phyloP scores from a whole-genome alignment of 2,797 vertebrate genomes.

The Varecia variegata region DNA sequence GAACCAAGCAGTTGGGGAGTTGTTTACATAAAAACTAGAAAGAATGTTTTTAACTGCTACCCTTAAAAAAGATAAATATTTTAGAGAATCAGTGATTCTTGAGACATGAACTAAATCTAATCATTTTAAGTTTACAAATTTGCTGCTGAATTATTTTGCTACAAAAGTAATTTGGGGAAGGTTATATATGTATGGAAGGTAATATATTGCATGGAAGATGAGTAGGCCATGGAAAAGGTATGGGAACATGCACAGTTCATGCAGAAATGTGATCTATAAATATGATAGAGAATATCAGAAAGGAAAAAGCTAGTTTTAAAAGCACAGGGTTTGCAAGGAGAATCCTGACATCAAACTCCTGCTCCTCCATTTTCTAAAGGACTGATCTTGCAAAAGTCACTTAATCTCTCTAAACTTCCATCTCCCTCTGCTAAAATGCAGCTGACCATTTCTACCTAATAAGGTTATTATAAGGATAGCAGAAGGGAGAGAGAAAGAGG shows the following conservation, averaged over 20 bases:
- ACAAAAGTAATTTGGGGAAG: slow-evolving; percentile 15
- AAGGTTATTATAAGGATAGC: neutral
- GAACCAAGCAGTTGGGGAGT: neutral
- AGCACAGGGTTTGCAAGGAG: neutral
- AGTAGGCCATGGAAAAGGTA: neutral
- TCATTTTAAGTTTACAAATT: slow-evolving; percentile 15
- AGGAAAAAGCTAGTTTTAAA: neutral
- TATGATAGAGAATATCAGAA: neutral
- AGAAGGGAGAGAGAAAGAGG: no score
- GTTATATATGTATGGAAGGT: neutral
- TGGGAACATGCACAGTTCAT: neutral
- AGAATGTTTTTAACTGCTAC: neutral
- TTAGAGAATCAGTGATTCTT: neutral
- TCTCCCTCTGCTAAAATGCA: neutral
- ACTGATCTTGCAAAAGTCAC: neutral
- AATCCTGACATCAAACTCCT: neutral
- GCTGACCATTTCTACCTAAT: neutral
- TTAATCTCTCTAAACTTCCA: neutral
- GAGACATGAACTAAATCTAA: neutral
- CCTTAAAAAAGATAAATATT: neutral
- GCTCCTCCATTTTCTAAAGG: neutral
- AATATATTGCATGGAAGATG: neutral
- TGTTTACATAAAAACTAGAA: slow-evolving; percentile 29
- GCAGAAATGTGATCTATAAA: neutral
- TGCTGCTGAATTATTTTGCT: slow-evolving; percentile 3